Evolutionary conservation across 2,888 invertebrate species (phyloP), one percentile per base, ranked within the genome.

Genomic region (Meteorus cinctellus): DNA sequence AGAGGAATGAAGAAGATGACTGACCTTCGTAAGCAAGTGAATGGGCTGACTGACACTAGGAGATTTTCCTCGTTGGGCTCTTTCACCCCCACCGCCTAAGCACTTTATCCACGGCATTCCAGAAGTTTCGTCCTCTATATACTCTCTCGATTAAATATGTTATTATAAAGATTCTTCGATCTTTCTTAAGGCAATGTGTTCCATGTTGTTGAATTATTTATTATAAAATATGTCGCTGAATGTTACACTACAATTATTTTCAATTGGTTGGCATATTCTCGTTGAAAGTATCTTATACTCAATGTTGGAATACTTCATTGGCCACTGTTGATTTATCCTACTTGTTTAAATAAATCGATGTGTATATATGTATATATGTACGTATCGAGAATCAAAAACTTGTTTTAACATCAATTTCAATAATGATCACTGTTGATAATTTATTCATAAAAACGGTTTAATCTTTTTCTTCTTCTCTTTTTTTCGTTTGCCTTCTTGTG

Each of bases 81-180:
- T 88, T 74, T 86, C 86, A 82, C 85, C 86, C 76, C 86, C 86
- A 78, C 89, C 88, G 76, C 89, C 88, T 81, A 89, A 84, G 83
- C 89, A 89, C 86, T 88, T 89, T 84, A 89, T 89, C 89, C 89
- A 89, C 88, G 89, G 89, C 89, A 89, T 89, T 84, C 83, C 85
- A 72, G 62, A 24, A 34, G n/a, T 62, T 63, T n/a, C 82, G 83
- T 82, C 79, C 51, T 67, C 36, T 34, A 75, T 79, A 78, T 80
- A 78, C 73, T 31, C 63, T 31, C 59, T 48, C 70, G 55, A 78
- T 68, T 75, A 14, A 6, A 51, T 68, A 59, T 41, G 55, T 66
- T 55, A 70, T 72, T 60, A 72, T 51, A 51, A 48, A 51, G 19
- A 63, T 65, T 72, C 41, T 31, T 16, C 45, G 19, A 67, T 60